These are phyloP conservation scores for Yponomeuta cagnagella DNA, from an alignment of 2,888 invertebrate species.

Conservation along the genomic window DNA sequence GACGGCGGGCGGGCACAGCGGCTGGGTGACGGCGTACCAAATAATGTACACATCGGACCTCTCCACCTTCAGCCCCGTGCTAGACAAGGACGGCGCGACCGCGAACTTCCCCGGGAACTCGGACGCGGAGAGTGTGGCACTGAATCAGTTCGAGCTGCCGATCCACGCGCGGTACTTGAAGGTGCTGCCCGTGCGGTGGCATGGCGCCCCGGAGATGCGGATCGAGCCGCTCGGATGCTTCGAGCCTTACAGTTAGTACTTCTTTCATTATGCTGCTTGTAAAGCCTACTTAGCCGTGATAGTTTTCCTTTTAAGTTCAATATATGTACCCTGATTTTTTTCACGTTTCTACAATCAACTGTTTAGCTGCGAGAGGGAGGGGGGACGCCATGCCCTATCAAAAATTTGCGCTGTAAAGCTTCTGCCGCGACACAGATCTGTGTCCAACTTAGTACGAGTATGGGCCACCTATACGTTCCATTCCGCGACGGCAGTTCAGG, in stretches of 20 bases:
- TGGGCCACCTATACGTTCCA: no score
- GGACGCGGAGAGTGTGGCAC: conserved; percentile 76
- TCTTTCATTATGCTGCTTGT: no score
- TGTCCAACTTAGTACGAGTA: no score
- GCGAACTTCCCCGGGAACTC: conserved; percentile 83
- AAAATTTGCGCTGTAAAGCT: no score
- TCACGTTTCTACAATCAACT: no score
- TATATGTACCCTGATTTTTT: no score
- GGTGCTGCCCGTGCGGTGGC: conserved; percentile 83
- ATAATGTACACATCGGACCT: conserved; percentile 84
- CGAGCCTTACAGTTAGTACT: conserved; percentile 77
- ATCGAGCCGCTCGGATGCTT: conserved; percentile 88
- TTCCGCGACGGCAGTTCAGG: no score
- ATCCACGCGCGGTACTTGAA: conserved; percentile 83
- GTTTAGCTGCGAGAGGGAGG: no score
- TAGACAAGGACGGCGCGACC: conserved; percentile 70
- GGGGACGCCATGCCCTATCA: no score
- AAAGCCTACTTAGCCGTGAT: no score
- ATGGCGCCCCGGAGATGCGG: conserved; percentile 82
- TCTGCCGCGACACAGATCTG: no score
- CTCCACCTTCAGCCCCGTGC: conserved; percentile 80
- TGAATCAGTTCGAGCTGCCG: conserved; percentile 82
- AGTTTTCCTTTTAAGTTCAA: no score
- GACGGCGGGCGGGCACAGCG: conserved; percentile 81
- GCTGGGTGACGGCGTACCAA: conserved; percentile 85